Conservation (phyloP, 2,888 invertebrate genomes). For the Drosophila villosipedis region DNA sequence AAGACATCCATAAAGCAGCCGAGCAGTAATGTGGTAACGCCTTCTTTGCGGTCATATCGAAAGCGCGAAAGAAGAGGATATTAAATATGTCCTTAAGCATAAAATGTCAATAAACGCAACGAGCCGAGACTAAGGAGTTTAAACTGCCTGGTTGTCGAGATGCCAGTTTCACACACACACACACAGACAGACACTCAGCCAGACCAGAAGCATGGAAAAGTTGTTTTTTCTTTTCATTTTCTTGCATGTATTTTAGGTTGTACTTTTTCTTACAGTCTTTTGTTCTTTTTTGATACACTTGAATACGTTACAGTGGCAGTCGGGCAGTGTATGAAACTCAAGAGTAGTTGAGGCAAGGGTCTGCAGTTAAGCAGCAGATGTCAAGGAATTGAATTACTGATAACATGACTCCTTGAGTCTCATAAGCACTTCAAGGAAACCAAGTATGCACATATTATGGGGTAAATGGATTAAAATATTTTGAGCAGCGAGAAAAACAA, state of each 20-base stretch:
- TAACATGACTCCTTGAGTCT: slow-evolving; percentile 34
- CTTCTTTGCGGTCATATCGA: slow-evolving; percentile 21
- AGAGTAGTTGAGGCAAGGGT: slow-evolving; percentile 36
- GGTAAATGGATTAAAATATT: neutral
- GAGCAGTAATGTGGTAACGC: slow-evolving; percentile 10
- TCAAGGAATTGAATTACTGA: slow-evolving; percentile 39
- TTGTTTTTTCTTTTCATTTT: neutral
- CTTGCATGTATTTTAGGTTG: slow-evolving; percentile 29
- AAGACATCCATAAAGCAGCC: slow-evolving; percentile 12
- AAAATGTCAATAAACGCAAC: slow-evolving; percentile 77
- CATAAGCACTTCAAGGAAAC: slow-evolving; percentile 35
- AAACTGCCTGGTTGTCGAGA: slow-evolving; percentile 53
- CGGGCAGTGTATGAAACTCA: slow-evolving; percentile 32
- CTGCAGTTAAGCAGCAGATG: slow-evolving; percentile 20
- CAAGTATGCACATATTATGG: slow-evolving; percentile 20
- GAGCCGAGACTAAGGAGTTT: slow-evolving; percentile 69
- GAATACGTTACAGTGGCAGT: slow-evolving; percentile 46
- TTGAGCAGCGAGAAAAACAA: neutral
- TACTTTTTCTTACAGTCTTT: slow-evolving; percentile 11
- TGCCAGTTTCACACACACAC: slow-evolving; percentile 30
- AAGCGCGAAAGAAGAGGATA: slow-evolving; percentile 58
- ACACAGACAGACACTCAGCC: slow-evolving; percentile 12
- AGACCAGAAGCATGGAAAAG: slow-evolving; percentile 11
- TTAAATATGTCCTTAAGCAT: slow-evolving; percentile 78
- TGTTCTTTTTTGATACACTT: slow-evolving; percentile 18